phyloP scores from a whole-genome alignment of 1,140 invertebrate species.

The Mylabris phalerata region DNA sequence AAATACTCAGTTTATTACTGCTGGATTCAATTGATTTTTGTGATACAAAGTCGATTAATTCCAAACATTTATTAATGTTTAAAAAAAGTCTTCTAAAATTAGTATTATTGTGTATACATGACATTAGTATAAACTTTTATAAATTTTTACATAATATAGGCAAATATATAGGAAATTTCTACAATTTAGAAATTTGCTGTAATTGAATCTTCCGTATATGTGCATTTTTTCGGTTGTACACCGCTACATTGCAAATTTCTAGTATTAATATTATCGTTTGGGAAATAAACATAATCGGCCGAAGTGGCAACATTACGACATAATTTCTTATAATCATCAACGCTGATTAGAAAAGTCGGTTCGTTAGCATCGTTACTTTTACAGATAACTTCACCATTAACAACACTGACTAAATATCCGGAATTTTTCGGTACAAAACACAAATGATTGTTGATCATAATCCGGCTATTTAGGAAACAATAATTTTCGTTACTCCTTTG shows the following conservation, averaged over 20 bases:
- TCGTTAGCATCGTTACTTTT: neutral
- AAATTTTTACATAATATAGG: neutral
- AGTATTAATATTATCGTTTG: neutral
- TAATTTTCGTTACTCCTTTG: constrained; percentile 1
- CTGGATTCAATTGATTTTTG: neutral
- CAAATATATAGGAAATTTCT: too few species aligned
- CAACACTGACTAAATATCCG: neutral
- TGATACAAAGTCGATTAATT: neutral
- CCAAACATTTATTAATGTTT: neutral
- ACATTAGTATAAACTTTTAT: neutral
- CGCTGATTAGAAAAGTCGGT: constrained; percentile 1
- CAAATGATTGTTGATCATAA: constrained; percentile 5
- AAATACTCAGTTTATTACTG: too few species aligned
- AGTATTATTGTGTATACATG: neutral
- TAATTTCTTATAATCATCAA: constrained; percentile 4
- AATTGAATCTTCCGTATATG: neutral
- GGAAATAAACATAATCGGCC: constrained; percentile 8
- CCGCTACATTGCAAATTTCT: too few species aligned
- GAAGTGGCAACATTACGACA: neutral
- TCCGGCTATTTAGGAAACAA: constrained; percentile 4
- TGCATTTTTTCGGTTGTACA: neutral
- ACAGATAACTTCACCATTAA: constrained; percentile 8
- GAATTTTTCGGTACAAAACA: neutral
- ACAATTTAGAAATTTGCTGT: too few species aligned
- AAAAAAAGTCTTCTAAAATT: neutral